These are phyloP conservation scores for Actinernus sp. DNA, from an alignment of 92 coral and sea anemone genomes.

Conservation along the genomic window DNA sequence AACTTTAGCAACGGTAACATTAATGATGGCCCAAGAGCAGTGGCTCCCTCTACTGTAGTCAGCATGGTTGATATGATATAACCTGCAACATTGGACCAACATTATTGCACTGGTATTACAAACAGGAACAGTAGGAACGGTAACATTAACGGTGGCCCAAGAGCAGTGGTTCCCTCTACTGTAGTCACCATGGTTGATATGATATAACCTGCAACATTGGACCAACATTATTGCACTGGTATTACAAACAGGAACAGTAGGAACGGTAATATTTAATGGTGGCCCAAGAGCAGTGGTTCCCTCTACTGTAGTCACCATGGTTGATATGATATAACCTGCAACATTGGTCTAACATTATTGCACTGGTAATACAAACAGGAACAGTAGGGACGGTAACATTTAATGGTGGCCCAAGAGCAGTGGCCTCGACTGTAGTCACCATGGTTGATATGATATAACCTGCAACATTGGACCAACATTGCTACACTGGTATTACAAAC, in stretches of 20 bases:
- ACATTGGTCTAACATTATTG: too few relatives aligned
- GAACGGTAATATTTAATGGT: constrained; percentile 84
- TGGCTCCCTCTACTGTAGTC: constrained; percentile 65
- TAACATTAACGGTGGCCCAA: constrained; percentile 83
- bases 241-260: too few relatives aligned
- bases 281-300: constrained; percentile 88
- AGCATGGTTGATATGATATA: constrained; percentile 71
- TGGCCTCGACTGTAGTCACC: constrained; percentile 80
- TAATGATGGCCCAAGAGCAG: constrained; percentile 67
- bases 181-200: constrained; percentile 83
- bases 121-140: constrained; percentile 90
- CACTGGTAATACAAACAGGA: too few relatives aligned
- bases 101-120: too few relatives aligned
- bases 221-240: too few relatives aligned
- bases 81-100: too few relatives aligned
- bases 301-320: constrained; percentile 76
- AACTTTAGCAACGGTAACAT: constrained; percentile 78
- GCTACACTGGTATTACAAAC: too few relatives aligned
- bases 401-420: constrained; percentile 83
- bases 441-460: constrained; percentile 87
- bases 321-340: constrained; percentile 85
- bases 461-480: too few relatives aligned
- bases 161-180: constrained; percentile 81
- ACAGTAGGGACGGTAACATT: constrained; percentile 88
- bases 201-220: constrained; percentile 82